A percentile compares a stretch with the other conserved stretches of the same genome.
phyloP scores from a whole-genome alignment of 2,113 vertebrate genomes.

The Muntiacus muntjak region DNA sequence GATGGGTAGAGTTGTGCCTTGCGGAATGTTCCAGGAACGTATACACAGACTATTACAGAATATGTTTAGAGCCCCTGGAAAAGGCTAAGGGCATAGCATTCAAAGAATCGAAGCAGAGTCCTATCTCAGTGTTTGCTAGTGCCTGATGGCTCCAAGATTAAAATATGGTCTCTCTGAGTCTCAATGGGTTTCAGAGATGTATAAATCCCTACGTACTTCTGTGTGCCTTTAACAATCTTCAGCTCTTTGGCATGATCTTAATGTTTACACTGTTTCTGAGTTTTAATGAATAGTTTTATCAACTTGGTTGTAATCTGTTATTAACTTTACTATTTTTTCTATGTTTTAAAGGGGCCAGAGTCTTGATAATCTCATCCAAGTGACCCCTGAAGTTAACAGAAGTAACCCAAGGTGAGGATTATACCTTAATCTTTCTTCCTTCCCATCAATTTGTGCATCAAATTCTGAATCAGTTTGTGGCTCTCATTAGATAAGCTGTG shows the following conservation, averaged over 20 bases:
- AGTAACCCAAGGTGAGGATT: slow-evolving; percentile 51
- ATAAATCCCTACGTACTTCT: background rate
- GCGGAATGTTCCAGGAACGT: background rate
- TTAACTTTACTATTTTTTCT: slow-evolving; percentile 2
- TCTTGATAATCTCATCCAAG: slow-evolving; percentile 60
- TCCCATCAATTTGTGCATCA: background rate
- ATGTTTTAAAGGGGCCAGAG: slow-evolving; percentile 56
- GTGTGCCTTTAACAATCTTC: background rate
- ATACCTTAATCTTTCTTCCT: slow-evolving; percentile 5
- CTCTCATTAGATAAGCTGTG: background rate
- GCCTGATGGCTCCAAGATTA: background rate
- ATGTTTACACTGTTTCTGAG: background rate
- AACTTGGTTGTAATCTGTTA: background rate
- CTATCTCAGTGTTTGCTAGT: background rate
- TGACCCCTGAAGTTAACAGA: slow-evolving; percentile 46
- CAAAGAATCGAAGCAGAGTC: background rate
- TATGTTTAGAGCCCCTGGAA: background rate
- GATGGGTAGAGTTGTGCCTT: background rate
- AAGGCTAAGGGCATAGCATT: background rate
- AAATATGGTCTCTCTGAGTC: background rate
- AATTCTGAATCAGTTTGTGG: background rate
- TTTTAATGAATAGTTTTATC: background rate
- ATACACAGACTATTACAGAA: background rate
- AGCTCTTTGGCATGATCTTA: background rate
- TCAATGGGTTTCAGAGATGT: background rate